These are phyloP conservation scores for Onthophagus sagittarius DNA, from an alignment of 2,888 invertebrate species.

Conservation along the genomic window DNA sequence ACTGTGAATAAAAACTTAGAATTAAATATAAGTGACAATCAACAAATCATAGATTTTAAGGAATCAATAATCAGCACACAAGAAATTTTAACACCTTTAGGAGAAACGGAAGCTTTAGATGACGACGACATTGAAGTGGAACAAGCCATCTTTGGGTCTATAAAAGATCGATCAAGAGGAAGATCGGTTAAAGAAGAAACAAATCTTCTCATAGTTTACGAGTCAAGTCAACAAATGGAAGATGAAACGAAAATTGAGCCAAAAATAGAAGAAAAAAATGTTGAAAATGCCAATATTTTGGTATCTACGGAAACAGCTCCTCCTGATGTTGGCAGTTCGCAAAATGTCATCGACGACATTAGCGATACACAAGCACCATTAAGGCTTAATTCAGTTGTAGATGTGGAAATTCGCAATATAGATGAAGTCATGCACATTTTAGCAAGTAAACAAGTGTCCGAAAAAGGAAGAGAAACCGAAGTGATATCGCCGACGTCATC, in stretches of 20 bases:
- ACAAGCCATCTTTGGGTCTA: slow-evolving; percentile 61
- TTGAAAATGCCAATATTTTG: neutral
- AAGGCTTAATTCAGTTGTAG: slow-evolving; percentile 43
- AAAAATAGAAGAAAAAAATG: slow-evolving; percentile 1
- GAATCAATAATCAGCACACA: neutral
- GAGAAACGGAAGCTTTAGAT: neutral
- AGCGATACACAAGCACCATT: slow-evolving; percentile 33
- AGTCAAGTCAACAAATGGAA: slow-evolving; percentile 24
- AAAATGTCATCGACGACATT: slow-evolving; percentile 26
- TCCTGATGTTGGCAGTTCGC: slow-evolving; percentile 5
- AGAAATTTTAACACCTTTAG: neutral
- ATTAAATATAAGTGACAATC: slow-evolving; percentile 24
- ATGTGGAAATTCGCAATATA: slow-evolving; percentile 45
- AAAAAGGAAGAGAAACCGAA: slow-evolving; percentile 5
- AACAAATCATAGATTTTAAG: neutral
- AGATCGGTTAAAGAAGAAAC: slow-evolving; percentile 24
- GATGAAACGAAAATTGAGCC: slow-evolving; percentile 23
- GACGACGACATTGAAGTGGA: slow-evolving; percentile 44
- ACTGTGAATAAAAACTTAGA: slow-evolving; percentile 9
- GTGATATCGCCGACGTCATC: slow-evolving; percentile 20
- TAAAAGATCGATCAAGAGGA: slow-evolving; percentile 52
- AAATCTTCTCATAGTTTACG: slow-evolving; percentile 9
- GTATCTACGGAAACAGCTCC: neutral
- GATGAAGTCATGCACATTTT: slow-evolving; percentile 45
- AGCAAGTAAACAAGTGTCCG: slow-evolving; percentile 27